Percentiles rank a stretch among this genome's conserved stretches.
phyloP scores from a whole-genome alignment of 1,140 invertebrate species.

The Anoplolepis gracilipes region DNA sequence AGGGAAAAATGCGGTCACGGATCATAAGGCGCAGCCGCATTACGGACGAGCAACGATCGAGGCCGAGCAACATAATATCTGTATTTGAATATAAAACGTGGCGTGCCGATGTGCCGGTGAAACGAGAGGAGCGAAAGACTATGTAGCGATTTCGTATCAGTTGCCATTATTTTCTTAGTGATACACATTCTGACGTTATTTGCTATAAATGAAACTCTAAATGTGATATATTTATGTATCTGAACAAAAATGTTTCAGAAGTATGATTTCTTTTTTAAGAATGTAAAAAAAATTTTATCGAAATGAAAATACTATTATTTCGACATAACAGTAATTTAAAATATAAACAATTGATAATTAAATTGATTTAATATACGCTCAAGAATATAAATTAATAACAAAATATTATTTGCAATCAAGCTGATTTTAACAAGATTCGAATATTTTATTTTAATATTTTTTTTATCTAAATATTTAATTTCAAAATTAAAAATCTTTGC shows the following conservation, averaged over 20 bases:
- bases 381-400: neutral
- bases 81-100: constrained; percentile 75
- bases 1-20: constrained; percentile 74
- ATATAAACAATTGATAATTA: neutral
- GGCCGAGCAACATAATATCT: constrained; percentile 73
- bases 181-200: constrained; percentile 7
- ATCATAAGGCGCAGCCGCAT: constrained; percentile 74
- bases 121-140: constrained; percentile 51
- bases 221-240: neutral
- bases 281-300: neutral
- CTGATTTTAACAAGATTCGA: neutral
- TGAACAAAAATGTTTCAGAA: constrained; percentile 1
- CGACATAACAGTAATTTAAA: neutral
- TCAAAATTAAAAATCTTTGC: neutral
- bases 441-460: neutral
- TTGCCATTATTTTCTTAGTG: constrained; percentile 9
- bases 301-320: neutral
- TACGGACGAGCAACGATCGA: constrained; percentile 77
- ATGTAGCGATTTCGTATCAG: neutral
- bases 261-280: neutral
- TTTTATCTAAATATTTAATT: neutral
- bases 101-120: constrained; percentile 41
- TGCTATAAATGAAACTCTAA: neutral
- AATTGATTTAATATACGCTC: neutral
- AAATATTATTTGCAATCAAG: neutral